Evolutionary conservation across 2,888 invertebrate species (phyloP).

Genomic region (Lasioglossum pauxillum): DNA sequence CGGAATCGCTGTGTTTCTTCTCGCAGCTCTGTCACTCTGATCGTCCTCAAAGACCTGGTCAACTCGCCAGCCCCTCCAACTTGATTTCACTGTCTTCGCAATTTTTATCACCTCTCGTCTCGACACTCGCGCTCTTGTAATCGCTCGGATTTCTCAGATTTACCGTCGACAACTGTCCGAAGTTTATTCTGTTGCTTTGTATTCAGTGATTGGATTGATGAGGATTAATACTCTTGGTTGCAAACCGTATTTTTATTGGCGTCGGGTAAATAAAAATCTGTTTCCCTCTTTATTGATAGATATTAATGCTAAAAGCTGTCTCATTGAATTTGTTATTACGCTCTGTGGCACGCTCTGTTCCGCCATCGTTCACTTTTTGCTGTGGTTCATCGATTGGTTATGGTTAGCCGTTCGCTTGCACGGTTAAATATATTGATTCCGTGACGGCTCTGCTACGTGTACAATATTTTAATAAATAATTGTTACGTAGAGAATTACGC

Average conservation of each 20-base stretch:
- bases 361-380: background rate
- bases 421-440: background rate
- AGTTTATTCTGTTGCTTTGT: background rate
- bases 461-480: background rate
- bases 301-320: background rate
- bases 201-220: background rate
- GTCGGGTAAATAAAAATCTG: background rate
- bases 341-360: background rate
- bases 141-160: background rate
- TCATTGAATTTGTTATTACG: background rate
- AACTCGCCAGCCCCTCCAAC: background rate
- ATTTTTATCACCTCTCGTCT: background rate
- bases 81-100: background rate
- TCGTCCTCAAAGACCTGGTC: background rate
- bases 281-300: background rate
- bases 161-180: background rate
- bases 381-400: background rate
- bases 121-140: background rate
- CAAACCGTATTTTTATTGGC: background rate
- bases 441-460: background rate
- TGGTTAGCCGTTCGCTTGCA: background rate
- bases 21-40: background rate
- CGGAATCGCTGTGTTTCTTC: background rate
- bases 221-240: background rate
- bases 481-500: background rate